A percentile compares a stretch with the other conserved stretches of the same genome.
Evolutionary conservation across 2,888 invertebrate genomes (phyloP).

Genomic region (Polylopha cassiicola): DNA sequence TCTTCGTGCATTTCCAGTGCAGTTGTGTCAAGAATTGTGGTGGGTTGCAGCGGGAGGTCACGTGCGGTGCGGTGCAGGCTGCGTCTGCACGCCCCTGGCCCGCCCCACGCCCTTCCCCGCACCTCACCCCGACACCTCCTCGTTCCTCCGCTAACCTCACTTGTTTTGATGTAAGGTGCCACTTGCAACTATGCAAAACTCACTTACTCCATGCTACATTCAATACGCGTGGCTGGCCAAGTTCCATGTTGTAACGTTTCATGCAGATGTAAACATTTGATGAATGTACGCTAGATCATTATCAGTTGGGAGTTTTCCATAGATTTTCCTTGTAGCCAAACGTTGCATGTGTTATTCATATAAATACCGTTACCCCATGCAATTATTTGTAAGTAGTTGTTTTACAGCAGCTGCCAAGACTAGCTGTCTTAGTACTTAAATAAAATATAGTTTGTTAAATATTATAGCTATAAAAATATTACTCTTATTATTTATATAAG

Average conservation of each 20-base stretch:
- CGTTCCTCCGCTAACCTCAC: slow-evolving; percentile 49
- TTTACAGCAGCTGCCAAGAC: no score
- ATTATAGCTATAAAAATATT: not conserved
- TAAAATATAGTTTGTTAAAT: slow-evolving; percentile 2
- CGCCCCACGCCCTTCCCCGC: slow-evolving; percentile 52
- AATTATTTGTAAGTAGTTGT: no score
- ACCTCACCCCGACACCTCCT: slow-evolving; percentile 35
- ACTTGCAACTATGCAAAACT: slow-evolving; percentile 68
- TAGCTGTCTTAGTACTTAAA: no score
- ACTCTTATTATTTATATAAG: no score
- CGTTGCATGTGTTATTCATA: no score
- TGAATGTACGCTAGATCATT: slow-evolving; percentile 12
- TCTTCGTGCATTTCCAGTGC: slow-evolving; percentile 12
- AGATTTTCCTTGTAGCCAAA: slow-evolving; percentile 8
- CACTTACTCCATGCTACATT: slow-evolving; percentile 21
- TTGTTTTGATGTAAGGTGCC: slow-evolving; percentile 75
- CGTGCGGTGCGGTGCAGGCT: slow-evolving; percentile 49
- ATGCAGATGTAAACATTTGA: slow-evolving; percentile 13
- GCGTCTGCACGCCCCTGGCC: slow-evolving; percentile 60
- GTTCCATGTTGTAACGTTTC: slow-evolving; percentile 14
- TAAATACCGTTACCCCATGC: no score
- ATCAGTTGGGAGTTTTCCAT: slow-evolving; percentile 6
- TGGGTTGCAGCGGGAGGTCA: slow-evolving; percentile 49
- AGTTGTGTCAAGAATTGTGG: slow-evolving; percentile 18
- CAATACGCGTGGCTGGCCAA: slow-evolving; percentile 13